These are phyloP conservation scores for Myopa testacea DNA, from an alignment of 2,888 invertebrate genomes.

Conservation along the genomic window DNA sequence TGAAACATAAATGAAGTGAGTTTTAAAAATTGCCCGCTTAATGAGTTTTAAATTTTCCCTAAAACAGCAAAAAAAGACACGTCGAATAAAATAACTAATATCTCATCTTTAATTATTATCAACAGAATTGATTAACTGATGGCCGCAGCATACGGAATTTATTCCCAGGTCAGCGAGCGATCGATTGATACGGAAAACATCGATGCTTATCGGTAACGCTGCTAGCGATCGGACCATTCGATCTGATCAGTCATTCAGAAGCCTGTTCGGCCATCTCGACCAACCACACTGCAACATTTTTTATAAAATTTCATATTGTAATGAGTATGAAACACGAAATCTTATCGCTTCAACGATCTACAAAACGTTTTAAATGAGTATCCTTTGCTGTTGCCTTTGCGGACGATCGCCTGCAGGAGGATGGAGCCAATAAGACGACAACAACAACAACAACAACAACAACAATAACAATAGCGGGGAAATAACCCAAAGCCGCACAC, in stretches of 20 bases:
- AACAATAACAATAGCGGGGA: background rate
- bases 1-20: slow-evolving; percentile 13
- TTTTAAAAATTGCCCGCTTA: slow-evolving; percentile 30
- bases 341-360: slow-evolving; percentile 32
- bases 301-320: slow-evolving; percentile 17
- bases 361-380: slow-evolving; percentile 39
- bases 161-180: slow-evolving; percentile 24
- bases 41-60: slow-evolving; percentile 30
- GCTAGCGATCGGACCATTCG: slow-evolving; percentile 11
- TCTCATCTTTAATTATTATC: slow-evolving; percentile 34
- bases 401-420: background rate
- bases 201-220: background rate
- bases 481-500: slow-evolving; percentile 13
- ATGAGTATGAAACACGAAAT: slow-evolving; percentile 22
- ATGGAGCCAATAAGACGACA: background rate
- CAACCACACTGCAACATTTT: slow-evolving; percentile 23
- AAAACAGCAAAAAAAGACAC: slow-evolving; percentile 1
- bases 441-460: slow-evolving; percentile 14
- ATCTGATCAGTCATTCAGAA: background rate
- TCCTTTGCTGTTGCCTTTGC: slow-evolving; percentile 22
- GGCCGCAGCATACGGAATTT: slow-evolving; percentile 36
- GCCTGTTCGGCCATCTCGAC: background rate
- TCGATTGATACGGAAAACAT: slow-evolving; percentile 29
- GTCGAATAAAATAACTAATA: slow-evolving; percentile 31
- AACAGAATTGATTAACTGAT: slow-evolving; percentile 38